These are phyloP conservation scores for Artibeus jamaicensis DNA, from an alignment of 2,797 vertebrate genomes.

Conservation along the genomic window DNA sequence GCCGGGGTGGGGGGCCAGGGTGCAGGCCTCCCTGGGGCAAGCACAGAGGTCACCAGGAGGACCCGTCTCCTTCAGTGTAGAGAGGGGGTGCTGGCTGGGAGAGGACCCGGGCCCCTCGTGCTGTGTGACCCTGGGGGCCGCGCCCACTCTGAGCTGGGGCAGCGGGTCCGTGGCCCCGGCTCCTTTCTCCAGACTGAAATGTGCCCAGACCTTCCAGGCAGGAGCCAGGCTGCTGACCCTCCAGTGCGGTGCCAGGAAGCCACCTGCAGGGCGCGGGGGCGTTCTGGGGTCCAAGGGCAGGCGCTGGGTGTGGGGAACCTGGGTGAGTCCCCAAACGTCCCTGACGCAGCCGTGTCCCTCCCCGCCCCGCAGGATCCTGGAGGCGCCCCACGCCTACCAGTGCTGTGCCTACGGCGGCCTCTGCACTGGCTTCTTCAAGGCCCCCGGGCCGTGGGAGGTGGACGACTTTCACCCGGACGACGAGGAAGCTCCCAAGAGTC, in stretches of 20 bases:
- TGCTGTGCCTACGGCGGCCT: conserved; percentile 92
- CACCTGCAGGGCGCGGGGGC: accelerated
- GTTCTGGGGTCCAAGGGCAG: not conserved
- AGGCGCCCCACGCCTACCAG: conserved; percentile 96
- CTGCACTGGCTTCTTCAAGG: conserved; percentile 88
- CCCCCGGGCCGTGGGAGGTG: conserved; percentile 85
- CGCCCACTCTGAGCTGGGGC: not conserved
- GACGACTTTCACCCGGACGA: conserved; percentile 84
- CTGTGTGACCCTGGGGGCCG: not conserved
- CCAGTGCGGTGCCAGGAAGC: no score
- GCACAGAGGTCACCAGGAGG: not conserved
- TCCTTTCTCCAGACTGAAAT: not conserved
- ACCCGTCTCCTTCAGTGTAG: not conserved
- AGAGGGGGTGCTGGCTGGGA: no score
- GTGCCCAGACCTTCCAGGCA: not conserved
- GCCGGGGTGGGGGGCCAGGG: not conserved
- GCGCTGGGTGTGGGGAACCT: accelerated
- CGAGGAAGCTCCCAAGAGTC: conserved; percentile 88
- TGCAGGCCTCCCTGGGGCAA: not conserved
- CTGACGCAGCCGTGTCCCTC: not conserved
- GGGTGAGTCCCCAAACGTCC: not conserved
- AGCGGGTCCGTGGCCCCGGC: not conserved
- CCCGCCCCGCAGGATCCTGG: conserved; percentile 87
- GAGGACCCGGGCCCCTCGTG: not conserved
- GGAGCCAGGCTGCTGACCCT: not conserved